Base-by-base conservation (phyloP, 2,113 vertebrate genomes). In the Lagenorhynchus albirostris region DNA sequence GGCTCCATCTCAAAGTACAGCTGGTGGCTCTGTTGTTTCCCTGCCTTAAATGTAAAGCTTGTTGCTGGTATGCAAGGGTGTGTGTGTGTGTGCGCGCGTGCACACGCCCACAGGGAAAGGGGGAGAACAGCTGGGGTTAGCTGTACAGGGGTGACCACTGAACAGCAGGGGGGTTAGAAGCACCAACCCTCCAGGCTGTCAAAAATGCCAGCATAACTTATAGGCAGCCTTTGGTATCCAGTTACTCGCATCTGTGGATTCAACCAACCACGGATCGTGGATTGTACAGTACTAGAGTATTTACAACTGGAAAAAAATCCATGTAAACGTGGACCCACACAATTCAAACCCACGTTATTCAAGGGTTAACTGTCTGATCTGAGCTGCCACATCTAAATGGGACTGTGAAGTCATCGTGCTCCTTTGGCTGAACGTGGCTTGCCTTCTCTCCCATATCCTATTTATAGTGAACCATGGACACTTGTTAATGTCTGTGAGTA, bases 31-130 rank as follows among this genome's bases (percentile, higher is more conserved):
- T 81, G 13, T 41, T 17, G 25, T 77, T 11, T 29, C 83, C 47
- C 71, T 81, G n/a, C 60, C 73, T 70, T 44, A 53, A 76, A 9
- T 3, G 50, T 20, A 38, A 26, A 80, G 33, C 65, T 91, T 88
- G 33, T 23, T 38, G 76, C 58, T 76, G 5, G 50, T 10, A 20
- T 6, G 25, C 23, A 58, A 58, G 13, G 23, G 2, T 47, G 44
- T 53, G 50, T 53, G 50, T 53, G 50, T 17, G 3, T 12, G 38
- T 38, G 20, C 11, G 20, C 0, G 20, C 10, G 20, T 38, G 17
- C 33, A 26, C 2, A 4, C 1, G 2, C 55, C 36, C 55, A 53
- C 5, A 14, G 5, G 14, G 17, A 23, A 14, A 1, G 0, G 29
- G 23, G 11, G 29, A 14, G 50, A 67, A 8, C 21, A 25, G 36